Percentiles rank a stretch among this genome's conserved stretches.
phyloP scores from a whole-genome alignment of 2,888 invertebrate species.

The Nasonovia ribisnigri region DNA sequence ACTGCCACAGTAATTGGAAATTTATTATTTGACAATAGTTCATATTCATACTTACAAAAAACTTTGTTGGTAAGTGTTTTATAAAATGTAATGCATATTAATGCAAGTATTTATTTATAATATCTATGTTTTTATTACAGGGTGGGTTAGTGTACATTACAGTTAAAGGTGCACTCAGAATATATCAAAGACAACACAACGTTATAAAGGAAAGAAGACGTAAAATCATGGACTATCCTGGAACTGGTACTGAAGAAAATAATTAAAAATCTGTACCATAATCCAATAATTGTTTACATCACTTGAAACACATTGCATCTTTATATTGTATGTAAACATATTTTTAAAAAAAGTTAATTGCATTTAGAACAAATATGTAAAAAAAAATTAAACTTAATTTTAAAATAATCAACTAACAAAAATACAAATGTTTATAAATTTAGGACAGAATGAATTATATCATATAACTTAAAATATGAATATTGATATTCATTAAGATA shows the following conservation, averaged over 20 bases:
- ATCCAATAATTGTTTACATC: neutral
- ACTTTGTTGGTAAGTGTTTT: conserved; percentile 79
- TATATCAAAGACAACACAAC: conserved; percentile 95
- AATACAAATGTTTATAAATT: neutral
- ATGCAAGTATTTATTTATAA: neutral
- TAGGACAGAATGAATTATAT: neutral
- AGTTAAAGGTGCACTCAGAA: conserved; percentile 94
- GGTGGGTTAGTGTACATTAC: conserved; percentile 94
- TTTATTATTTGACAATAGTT: conserved; percentile 80
- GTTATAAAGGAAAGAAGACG: conserved; percentile 91
- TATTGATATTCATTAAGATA: neutral
- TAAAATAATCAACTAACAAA: neutral
- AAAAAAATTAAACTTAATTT: neutral
- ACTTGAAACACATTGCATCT: neutral
- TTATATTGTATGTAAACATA: neutral
- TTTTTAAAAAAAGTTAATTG: neutral
- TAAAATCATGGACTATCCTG: conserved; percentile 81
- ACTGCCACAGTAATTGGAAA: conserved; percentile 94
- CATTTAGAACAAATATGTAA: neutral
- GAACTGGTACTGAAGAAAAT: conserved; percentile 21
- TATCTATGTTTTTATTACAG: conserved; percentile 70
- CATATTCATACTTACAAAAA: conserved; percentile 85
- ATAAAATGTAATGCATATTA: neutral
- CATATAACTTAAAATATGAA: neutral
- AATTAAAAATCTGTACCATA: conserved; percentile 8